Base-by-base conservation (phyloP, 1,140 invertebrate genomes). In the Pemphigus obesinymphae region DNA sequence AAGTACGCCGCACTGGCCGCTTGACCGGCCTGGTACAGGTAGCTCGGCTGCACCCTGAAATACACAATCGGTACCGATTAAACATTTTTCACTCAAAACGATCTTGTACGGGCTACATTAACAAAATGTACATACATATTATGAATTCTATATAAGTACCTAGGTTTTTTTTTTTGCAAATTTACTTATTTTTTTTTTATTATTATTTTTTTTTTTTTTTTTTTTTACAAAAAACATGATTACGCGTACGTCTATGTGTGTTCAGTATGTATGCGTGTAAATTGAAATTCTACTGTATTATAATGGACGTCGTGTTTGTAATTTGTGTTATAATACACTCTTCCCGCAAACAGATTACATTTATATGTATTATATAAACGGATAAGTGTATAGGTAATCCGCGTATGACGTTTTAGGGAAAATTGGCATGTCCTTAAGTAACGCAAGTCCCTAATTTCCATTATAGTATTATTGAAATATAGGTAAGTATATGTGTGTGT, bases 1-100 rank as follows among this genome's bases (percentile, higher is more conserved):
- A 83, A 83, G n/a, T 83, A 82, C 20, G 83, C 80, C 83, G 83
- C 23, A 82, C 85, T 83, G 17, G 84, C 84, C 5, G 85, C 84
- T 15, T 84, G 84, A 34, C 82, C 70, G 17, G 84, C 84, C 76
- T 87, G 87, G 83, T 88, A 88, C 48, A 88, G 85, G 81, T 88
- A 88, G 31, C 87, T 85, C 2, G 86, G 87, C 48, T 87, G 87
- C 68, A 88, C 83, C 53, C 87, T 87, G 83, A 63, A 84, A 84
- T n/a, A n/a, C 78, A 84, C 43, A 40, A 68, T n/a, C 50, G 50
- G 1, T 0, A 29, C n/a, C 20, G 53, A 48, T 78, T 37, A 76
- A 34, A 72, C 43, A 45, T 11, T 10, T 50, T 70, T 70, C 45
- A 17, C 10, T 72, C 31, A 29, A 61, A 26, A 61, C 17, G 26